phyloP scores from a whole-genome alignment of 2,888 invertebrate species.

The Meiosimyza platycephala region DNA sequence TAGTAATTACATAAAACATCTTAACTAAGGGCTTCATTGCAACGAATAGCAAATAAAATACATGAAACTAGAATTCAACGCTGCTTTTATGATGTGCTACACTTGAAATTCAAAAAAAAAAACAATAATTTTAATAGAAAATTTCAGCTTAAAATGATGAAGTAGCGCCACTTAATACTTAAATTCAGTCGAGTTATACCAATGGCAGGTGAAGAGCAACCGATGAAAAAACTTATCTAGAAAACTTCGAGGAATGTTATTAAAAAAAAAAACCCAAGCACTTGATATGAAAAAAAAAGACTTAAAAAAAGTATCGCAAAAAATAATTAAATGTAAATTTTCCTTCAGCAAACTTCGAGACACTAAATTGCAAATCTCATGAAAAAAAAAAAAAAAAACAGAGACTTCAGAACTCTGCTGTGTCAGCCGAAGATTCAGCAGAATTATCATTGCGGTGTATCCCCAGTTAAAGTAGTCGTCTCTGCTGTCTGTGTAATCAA shows the following conservation, averaged over 20 bases:
- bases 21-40: too few relatives aligned
- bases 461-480: not conserved
- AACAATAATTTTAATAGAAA: conserved; percentile 8
- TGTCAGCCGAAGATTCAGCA: too few relatives aligned
- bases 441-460: too few relatives aligned
- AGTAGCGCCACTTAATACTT: not conserved
- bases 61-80: too few relatives aligned
- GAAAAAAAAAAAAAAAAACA: not conserved
- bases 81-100: conserved; percentile 7
- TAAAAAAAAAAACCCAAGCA: conserved; percentile 30
- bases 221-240: conserved; percentile 16
- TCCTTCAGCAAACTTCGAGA: too few relatives aligned
- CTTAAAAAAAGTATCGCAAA: not conserved
- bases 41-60: too few relatives aligned
- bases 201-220: too few relatives aligned
- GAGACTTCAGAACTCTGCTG: too few relatives aligned
- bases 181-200: not conserved
- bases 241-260: conserved; percentile 16
- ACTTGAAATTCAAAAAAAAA: too few relatives aligned
- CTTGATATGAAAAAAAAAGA: not conserved
- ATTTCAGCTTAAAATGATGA: not conserved
- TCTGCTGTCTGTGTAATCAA: conserved; percentile 52
- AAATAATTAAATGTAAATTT: conserved; percentile 31
- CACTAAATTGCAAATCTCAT: conserved; percentile 11
- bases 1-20: too few relatives aligned